Evolutionary conservation across 2,888 invertebrate genomes (phyloP), one percentile per base, ranked within the genome.

Genomic region (Coecobrya sp.): DNA sequence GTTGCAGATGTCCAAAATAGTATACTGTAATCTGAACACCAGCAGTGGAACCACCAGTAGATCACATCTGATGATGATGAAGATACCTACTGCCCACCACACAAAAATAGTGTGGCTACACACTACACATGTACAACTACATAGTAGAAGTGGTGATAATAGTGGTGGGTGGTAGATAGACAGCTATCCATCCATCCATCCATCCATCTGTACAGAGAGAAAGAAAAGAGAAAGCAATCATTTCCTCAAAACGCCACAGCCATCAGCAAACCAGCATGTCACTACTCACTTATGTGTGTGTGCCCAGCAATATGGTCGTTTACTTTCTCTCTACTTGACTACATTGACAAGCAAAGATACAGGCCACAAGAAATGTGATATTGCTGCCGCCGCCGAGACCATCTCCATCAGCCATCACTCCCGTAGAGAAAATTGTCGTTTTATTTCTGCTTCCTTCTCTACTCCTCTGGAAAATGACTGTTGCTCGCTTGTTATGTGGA

Each of bases 161-260:
- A 5, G n/a, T 55, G n/a, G 36, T 36, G 36, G 36, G 36, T 36
- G 36, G 36, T 36, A 36, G n/a, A 55, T 36, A 36, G n/a, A 55
- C 16, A 55, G 16, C 19, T n/a, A 55, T 55, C 55, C 55, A 19
- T 55, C 55, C 73, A 73, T 55, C 76, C 13, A 65, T 42, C 10
- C 13, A 62, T 62, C 22, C 22, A 19, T 25, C 55, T 36, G 11
- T n/a, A 65, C 10, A 65, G n/a, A 13, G 10, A 7, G 30, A n/a
- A 30, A n/a, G 5, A 84, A 25, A 7, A 73, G 73, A 73, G n/a
- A 65, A 42, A 86, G 86, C 27, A 86, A 86, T 86, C 86, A 86
- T 68, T 68, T 86, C 68, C 68, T n/a, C 45, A 2, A n/a, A 7
- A n/a, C n/a, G n/a, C n/a, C n/a, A n/a, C n/a, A n/a, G n/a, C n/a